Conservation (phyloP, 2,113 vertebrate genomes). For the Heptranchias perlo region DNA sequence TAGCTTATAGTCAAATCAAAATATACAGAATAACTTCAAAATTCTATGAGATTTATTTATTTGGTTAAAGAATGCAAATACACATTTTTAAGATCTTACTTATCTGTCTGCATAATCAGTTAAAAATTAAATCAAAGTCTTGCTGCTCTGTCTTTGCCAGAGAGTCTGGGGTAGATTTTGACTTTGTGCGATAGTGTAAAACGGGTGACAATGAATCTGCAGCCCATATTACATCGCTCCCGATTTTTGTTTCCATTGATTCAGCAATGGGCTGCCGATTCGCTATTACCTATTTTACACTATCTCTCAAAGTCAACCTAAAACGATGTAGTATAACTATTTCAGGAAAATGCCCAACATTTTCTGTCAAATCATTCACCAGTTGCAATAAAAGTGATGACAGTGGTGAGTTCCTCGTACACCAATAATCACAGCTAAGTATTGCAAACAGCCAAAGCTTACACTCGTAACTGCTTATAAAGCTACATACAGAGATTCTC, state of each 20-base stretch:
- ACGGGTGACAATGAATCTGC: no score
- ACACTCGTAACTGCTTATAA: background rate
- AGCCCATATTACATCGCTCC: no score
- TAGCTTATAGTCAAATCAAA: background rate
- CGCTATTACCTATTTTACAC: background rate
- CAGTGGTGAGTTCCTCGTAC: background rate
- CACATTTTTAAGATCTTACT: background rate
- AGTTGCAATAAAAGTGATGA: background rate
- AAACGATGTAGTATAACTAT: background rate
- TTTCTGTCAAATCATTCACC: background rate
- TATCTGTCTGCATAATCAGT: background rate
- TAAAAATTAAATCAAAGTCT: background rate
- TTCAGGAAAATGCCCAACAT: background rate
- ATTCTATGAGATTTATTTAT: constrained; percentile 1
- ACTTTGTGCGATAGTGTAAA: no score
- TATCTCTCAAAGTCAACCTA: background rate
- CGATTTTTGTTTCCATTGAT: no score
- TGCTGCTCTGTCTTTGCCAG: background rate
- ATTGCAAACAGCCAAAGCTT: background rate
- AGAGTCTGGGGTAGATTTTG: background rate
- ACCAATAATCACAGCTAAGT: background rate
- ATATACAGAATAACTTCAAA: background rate
- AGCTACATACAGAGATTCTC: background rate
- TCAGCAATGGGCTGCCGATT: background rate
- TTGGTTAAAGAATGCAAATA: background rate